phyloP scores from a whole-genome alignment of 1,140 invertebrate species.

The Neodiprion fabricii region DNA sequence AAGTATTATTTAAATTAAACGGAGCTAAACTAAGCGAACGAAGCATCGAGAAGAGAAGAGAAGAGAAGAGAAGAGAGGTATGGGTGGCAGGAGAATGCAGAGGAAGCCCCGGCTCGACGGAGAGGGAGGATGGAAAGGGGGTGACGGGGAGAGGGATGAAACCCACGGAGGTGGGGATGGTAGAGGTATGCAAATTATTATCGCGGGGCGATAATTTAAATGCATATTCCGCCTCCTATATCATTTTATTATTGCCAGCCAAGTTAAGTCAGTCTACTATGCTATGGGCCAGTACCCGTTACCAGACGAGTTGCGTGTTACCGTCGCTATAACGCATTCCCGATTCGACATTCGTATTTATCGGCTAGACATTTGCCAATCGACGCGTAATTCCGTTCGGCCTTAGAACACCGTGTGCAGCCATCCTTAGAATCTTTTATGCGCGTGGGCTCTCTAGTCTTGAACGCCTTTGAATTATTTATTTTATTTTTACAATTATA shows the following conservation, averaged over 20 bases:
- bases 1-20: slow-evolving; percentile 66
- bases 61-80: slow-evolving; percentile 36
- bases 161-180: slow-evolving; percentile 37
- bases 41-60: slow-evolving; percentile 52
- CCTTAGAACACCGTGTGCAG: too few species aligned
- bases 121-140: not conserved
- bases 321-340: too few species aligned
- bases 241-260: slow-evolving; percentile 63
- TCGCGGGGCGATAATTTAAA: slow-evolving; percentile 64
- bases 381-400: too few species aligned
- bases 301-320: not conserved
- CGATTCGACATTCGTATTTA: too few species aligned
- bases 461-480: too few species aligned
- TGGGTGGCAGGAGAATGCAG: slow-evolving; percentile 12
- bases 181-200: slow-evolving; percentile 64
- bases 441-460: too few species aligned
- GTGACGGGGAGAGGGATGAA: not conserved
- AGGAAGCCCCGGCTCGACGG: not conserved
- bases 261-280: slow-evolving; percentile 52
- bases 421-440: too few species aligned
- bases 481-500: too few species aligned
- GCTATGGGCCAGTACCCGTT: slow-evolving; percentile 46
- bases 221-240: slow-evolving; percentile 64
- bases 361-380: too few species aligned
- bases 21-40: slow-evolving; percentile 63